Conservation (phyloP, 2,797 vertebrate genomes). For the Bufotes viridis region DNA sequence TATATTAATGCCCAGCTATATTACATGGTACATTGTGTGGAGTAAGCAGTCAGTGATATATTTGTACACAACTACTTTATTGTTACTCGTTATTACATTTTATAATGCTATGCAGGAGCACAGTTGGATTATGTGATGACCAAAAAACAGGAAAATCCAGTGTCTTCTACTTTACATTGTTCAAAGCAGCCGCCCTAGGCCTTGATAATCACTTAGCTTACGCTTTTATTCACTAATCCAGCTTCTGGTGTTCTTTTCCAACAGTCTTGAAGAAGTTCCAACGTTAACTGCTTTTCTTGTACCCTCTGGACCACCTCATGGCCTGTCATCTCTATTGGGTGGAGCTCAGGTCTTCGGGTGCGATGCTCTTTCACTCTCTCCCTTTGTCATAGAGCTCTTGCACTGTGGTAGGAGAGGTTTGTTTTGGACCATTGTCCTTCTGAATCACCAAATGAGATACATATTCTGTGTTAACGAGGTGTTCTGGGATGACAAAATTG, state of each 20-base stretch:
- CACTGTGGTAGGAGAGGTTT: too few relatives aligned
- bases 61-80: neutral
- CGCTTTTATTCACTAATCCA: neutral
- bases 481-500: too few relatives aligned
- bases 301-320: neutral
- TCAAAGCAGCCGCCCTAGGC: neutral
- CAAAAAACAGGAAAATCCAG: neutral
- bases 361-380: too few relatives aligned
- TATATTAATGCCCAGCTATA: neutral
- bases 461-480: too few relatives aligned
- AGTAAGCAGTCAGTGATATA: neutral
- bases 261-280: neutral
- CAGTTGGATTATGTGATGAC: neutral
- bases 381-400: too few relatives aligned
- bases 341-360: neutral
- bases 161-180: neutral
- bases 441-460: too few relatives aligned
- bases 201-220: neutral
- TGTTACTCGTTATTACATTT: neutral
- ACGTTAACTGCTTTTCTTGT: neutral
- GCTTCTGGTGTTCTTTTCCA: neutral
- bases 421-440: too few relatives aligned
- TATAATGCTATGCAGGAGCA: neutral
- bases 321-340: neutral
- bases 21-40: neutral